phyloP scores from a whole-genome alignment of 1,140 invertebrate genomes.

The Macrocentrus cingulum region DNA sequence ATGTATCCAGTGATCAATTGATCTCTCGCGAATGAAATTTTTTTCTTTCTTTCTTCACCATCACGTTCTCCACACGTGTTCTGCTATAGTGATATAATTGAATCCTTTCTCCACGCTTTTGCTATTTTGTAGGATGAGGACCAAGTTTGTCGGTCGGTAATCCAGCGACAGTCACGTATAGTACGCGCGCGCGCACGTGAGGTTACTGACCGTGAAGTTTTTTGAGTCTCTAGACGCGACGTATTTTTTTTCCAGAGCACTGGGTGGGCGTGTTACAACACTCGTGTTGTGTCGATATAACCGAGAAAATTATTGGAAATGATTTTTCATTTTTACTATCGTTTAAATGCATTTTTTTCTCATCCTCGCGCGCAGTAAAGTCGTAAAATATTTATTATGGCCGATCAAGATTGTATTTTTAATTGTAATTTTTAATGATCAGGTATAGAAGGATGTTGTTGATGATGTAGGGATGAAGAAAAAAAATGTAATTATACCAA shows the following conservation, averaged over 20 bases:
- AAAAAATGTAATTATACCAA: too few relatives aligned
- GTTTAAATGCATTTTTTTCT: background rate
- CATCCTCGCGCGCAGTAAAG: too few relatives aligned
- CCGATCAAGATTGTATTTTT: too few relatives aligned
- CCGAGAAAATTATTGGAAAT: background rate
- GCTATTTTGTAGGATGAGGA: too few relatives aligned
- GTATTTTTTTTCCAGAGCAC: slow-evolving; percentile 24
- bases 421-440: too few relatives aligned
- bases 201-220: slow-evolving; percentile 23
- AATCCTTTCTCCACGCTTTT: background rate
- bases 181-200: background rate
- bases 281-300: background rate
- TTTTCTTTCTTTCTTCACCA: background rate
- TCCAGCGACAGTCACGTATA: slow-evolving; percentile 17
- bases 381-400: too few relatives aligned
- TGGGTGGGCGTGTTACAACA: slow-evolving; percentile 18
- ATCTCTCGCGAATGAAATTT: background rate
- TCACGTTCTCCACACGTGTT: background rate
- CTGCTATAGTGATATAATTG: background rate
- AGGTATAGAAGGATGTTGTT: too few relatives aligned
- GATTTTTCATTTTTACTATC: slow-evolving; percentile 2
- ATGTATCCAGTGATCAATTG: slow-evolving; percentile 10
- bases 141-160: too few relatives aligned
- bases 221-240: slow-evolving; percentile 2
- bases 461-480: too few relatives aligned